These are phyloP conservation scores for Eilema caniola DNA, from an alignment of 2,888 invertebrate genomes.

Conservation along the genomic window DNA sequence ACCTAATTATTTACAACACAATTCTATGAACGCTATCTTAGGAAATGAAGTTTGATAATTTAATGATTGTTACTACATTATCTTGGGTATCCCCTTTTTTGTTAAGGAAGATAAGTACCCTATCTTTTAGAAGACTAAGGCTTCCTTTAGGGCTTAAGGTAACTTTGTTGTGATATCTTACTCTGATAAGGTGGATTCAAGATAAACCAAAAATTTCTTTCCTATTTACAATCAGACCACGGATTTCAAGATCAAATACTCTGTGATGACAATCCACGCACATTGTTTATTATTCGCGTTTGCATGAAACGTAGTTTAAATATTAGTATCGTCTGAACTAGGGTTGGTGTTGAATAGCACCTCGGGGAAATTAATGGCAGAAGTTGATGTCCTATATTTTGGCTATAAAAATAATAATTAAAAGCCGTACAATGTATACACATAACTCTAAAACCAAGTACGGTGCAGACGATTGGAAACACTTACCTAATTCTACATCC, in stretches of 20 bases:
- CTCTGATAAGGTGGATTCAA: too few species aligned
- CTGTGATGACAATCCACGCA: not conserved
- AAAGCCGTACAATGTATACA: not conserved
- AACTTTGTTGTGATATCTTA: too few species aligned
- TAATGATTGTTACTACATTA: conserved; percentile 19
- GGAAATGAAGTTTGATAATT: conserved; percentile 37
- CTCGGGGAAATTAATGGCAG: too few species aligned
- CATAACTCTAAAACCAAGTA: not conserved
- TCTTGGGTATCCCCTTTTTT: not conserved
- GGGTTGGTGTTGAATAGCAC: too few species aligned
- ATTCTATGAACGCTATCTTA: conserved; percentile 49
- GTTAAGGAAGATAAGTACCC: not conserved
- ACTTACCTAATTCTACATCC: too few species aligned
- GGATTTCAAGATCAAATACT: not conserved
- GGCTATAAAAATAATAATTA: not conserved
- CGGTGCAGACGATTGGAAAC: not conserved
- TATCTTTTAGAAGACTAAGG: not conserved
- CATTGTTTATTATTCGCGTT: not conserved
- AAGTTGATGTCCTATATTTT: not conserved
- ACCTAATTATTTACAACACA: conserved; percentile 25
- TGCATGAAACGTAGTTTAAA: too few species aligned
- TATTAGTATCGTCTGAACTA: too few species aligned
- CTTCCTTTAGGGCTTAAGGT: too few species aligned
- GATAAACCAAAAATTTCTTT: too few species aligned
- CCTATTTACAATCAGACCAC: too few species aligned